Evolutionary conservation across 2,797 vertebrate genomes (phyloP).

Genomic region (Echeneis naucrates): DNA sequence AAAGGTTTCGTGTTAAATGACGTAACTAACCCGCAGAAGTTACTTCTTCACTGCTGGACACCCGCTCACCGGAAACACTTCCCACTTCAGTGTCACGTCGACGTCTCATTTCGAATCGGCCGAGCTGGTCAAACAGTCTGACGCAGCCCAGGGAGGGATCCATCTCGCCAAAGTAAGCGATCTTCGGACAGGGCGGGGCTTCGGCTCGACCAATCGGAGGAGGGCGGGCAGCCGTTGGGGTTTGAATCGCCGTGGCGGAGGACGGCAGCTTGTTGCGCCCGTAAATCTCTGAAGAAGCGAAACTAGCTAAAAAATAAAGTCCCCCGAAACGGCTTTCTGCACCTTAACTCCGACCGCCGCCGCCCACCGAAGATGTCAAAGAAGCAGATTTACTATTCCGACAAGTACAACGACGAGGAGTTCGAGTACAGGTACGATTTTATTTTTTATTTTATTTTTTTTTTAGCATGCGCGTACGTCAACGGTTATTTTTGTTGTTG

Average conservation of each 20-base stretch:
- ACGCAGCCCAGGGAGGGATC: neutral
- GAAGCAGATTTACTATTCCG: conserved; percentile 87
- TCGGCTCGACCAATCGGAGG: conserved; percentile 65
- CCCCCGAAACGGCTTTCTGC: neutral
- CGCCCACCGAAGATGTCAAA: conserved; percentile 78
- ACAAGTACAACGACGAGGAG: conserved; percentile 87
- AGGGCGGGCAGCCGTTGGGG: conserved; percentile 72
- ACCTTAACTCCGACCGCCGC: neutral
- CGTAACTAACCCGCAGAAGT: neutral
- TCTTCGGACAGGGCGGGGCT: conserved; percentile 20
- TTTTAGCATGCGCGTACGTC: too few species aligned
- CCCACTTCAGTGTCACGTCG: neutral
- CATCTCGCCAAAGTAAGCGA: conserved; percentile 6
- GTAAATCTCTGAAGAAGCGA: neutral
- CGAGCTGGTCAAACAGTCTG: too few species aligned
- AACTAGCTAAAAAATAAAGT: too few species aligned
- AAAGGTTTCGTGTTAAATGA: too few species aligned
- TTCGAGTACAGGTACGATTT: conserved; percentile 85
- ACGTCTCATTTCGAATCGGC: neutral
- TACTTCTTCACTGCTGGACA: neutral
- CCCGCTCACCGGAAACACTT: neutral
- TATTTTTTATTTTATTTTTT: too few species aligned
- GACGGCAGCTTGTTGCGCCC: conserved; percentile 56
- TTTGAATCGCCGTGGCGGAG: conserved; percentile 79
- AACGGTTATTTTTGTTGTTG: too few species aligned